phyloP scores from a whole-genome alignment of 1,140 invertebrate species.

The Amyelois transitella region DNA sequence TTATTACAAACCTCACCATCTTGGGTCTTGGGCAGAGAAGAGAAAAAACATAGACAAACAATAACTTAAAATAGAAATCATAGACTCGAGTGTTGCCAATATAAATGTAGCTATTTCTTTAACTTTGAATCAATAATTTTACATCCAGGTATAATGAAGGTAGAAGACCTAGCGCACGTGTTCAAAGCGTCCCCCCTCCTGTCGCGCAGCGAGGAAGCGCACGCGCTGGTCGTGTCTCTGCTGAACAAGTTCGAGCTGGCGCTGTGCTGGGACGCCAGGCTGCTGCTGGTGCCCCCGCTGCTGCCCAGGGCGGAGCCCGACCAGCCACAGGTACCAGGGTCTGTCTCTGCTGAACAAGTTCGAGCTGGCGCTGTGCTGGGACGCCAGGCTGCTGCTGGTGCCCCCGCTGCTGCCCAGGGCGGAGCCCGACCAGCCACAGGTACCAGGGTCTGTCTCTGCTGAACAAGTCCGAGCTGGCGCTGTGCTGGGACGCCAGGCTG shows the following conservation, averaged over 20 bases:
- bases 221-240: slow-evolving; percentile 90
- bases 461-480: too few species aligned
- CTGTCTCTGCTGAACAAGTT: neutral
- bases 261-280: slow-evolving; percentile 95
- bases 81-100: too few species aligned
- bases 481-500: slow-evolving; percentile 84
- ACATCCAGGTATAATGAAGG: slow-evolving; percentile 87
- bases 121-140: too few species aligned
- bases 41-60: too few species aligned
- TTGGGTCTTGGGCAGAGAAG: too few species aligned
- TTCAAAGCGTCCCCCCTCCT: slow-evolving; percentile 91
- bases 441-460: neutral
- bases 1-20: too few species aligned
- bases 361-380: neutral
- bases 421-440: slow-evolving; percentile 29
- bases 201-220: slow-evolving; percentile 87
- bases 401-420: slow-evolving; percentile 4
- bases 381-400: neutral
- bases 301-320: slow-evolving; percentile 76
- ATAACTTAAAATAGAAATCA: too few species aligned
- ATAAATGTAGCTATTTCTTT: too few species aligned
- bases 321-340: slow-evolving; percentile 3
- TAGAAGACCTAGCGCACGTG: slow-evolving; percentile 94
- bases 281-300: slow-evolving; percentile 93
- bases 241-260: slow-evolving; percentile 99